Evolutionary conservation across 2,888 invertebrate genomes (phyloP), one percentile per base, ranked within the genome.

Genomic region (Esperia sulphurella): DNA sequence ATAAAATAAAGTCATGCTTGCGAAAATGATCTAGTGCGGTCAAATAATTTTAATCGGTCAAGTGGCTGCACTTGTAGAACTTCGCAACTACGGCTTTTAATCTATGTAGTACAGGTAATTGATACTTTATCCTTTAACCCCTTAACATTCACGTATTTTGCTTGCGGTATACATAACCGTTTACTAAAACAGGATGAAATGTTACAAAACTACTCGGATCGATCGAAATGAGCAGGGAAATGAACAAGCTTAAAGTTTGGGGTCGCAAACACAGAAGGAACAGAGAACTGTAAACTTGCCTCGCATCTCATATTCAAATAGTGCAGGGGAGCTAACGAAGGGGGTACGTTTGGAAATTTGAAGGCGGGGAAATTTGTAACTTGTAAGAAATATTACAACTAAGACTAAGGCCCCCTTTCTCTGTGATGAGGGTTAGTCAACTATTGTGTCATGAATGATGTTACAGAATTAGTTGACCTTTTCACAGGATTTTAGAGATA

Each of bases 271-370:
- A 75, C 71, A 64, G 35, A 35, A 67, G 57, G 70, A 75, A 67
- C 74, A 59, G 55, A 61, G 71, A 79, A 76, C 75, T 77, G 78
- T 75, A 69, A 79, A 78, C 79, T 75, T 72, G 68, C 65, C 58
- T 77, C 74, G 68, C 75, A 75, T 82, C 83, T 85, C 82, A 83
- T 86, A 88, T 88, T 88, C 87, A 88, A 88, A 88, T 88, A 88
- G 85, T 83, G 81, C 74, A 68, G 77, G 83, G 71, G 79, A 73
- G 71, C 76, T 87, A 88, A 86, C 86, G 87, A 88, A 83, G 48
- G 37, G 59, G 50, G 58, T n/a, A n/a, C n/a, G 57, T 43, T 40
- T 59, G 52, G 58, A 54, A 54, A 50, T 45, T 53, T 48, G 53
- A 45, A 49, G 48, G 49, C 51, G 54, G 54, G 51, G 46, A 54